phyloP scores from a whole-genome alignment of 2,888 invertebrate species.

The Limnephilus marmoratus region DNA sequence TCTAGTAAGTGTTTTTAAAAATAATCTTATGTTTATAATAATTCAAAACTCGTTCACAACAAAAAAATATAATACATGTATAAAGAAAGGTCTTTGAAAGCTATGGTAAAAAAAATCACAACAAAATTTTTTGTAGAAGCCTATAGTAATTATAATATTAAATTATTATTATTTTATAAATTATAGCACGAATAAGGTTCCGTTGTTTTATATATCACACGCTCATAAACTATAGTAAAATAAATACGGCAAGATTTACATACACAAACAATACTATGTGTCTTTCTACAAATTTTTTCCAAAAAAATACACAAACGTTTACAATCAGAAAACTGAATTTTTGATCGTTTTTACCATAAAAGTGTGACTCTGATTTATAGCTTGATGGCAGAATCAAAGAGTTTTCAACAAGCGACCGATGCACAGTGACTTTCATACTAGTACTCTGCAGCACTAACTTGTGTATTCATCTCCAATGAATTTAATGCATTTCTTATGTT shows the following conservation, averaged over 20 bases:
- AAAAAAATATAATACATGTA: background rate
- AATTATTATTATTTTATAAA: background rate
- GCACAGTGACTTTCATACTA: background rate
- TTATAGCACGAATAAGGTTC: background rate
- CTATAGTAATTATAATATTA: background rate
- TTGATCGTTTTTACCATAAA: background rate
- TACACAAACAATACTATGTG: background rate
- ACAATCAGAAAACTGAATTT: background rate
- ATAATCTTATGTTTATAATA: background rate
- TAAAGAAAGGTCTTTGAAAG: background rate
- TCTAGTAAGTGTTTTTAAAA: too few relatives aligned
- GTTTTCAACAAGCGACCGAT: background rate
- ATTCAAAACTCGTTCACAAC: background rate
- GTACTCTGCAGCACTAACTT: background rate
- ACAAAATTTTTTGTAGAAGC: background rate
- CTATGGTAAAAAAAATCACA: background rate
- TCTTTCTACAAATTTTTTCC: background rate
- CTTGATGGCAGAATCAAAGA: background rate
- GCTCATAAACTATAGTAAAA: background rate
- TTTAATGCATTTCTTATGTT: background rate
- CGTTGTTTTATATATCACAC: slow-evolving; percentile 20
- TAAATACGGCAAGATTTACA: slow-evolving; percentile 21
- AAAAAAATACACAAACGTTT: background rate
- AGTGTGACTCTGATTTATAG: background rate
- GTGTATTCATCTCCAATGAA: background rate